Evolutionary conservation across 1,140 invertebrate species (phyloP).

Genomic region (Drosophila mojavensis): DNA sequence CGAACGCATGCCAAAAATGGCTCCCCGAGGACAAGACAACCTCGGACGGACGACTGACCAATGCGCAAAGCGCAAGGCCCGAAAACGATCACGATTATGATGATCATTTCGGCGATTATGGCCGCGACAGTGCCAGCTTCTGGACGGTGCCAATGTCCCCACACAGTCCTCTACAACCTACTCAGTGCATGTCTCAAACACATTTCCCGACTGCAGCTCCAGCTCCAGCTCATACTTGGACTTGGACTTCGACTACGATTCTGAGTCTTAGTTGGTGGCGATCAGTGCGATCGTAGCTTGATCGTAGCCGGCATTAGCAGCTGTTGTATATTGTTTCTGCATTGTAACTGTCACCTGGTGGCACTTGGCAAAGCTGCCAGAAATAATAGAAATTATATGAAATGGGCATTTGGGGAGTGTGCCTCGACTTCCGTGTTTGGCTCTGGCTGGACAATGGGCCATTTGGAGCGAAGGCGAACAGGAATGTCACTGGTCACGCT

Average conservation of each 20-base stretch:
- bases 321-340: conserved; percentile 77
- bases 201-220: too few relatives aligned
- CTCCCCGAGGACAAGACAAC: conserved; percentile 71
- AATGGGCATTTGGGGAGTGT: conserved; percentile 79
- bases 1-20: conserved; percentile 79
- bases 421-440: conserved; percentile 51
- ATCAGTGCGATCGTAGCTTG: conserved; percentile 28
- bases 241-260: conserved; percentile 4
- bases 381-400: conserved; percentile 82
- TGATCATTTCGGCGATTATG: conserved; percentile 68
- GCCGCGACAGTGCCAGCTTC: conserved; percentile 44
- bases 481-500: conserved; percentile 31
- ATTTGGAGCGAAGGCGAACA: conserved; percentile 38
- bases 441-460: conserved; percentile 62
- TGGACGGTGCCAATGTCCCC: conserved; percentile 61
- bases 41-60: conserved; percentile 42
- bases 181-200: conserved; percentile 28
- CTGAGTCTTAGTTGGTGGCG: conserved; percentile 23
- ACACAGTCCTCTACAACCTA: conserved; percentile 28
- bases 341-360: conserved; percentile 78
- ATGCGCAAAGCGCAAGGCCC: conserved; percentile 34
- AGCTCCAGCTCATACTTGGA: too few relatives aligned
- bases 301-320: conserved; percentile 36
- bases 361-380: conserved; percentile 74
- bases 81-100: conserved; percentile 78